phyloP scores from a whole-genome alignment of 2,797 vertebrate genomes.

The Sebastes variabilis region DNA sequence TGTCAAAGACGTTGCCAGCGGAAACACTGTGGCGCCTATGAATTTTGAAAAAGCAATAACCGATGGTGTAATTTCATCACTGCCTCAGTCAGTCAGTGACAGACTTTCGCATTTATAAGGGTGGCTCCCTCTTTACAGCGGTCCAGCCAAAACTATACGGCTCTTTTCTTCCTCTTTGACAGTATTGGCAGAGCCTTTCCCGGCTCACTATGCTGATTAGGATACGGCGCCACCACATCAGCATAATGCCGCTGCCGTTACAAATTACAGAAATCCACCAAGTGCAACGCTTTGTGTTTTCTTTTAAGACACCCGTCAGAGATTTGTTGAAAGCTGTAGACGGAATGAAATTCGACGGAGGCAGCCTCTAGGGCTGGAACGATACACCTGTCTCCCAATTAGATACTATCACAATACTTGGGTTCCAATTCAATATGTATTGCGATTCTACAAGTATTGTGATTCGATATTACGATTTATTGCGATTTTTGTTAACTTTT shows the following conservation, averaged over 20 bases:
- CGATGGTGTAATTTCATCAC: not conserved
- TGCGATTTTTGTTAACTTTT: too few species aligned
- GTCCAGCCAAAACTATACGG: not conserved
- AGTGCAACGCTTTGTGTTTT: not conserved
- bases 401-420: too few species aligned
- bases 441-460: too few species aligned
- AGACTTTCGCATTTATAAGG: not conserved
- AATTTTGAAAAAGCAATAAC: not conserved
- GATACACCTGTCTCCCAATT: too few species aligned
- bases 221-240: not conserved
- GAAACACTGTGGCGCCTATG: not conserved
- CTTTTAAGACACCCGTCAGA: not conserved
- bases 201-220: not conserved
- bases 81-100: not conserved
- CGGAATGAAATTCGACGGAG: not conserved
- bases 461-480: too few species aligned
- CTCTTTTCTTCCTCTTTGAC: not conserved
- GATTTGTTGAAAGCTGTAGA: not conserved
- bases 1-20: not conserved
- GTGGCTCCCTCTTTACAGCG: not conserved
- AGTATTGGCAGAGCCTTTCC: not conserved
- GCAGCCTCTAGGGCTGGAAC: fast-evolving
- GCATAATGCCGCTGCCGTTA: not conserved
- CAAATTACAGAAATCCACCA: not conserved
- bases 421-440: too few species aligned